Base-by-base conservation (phyloP, 30 jellyfish, hydroid and myxozoan genomes). In the Aurelia aurita region DNA sequence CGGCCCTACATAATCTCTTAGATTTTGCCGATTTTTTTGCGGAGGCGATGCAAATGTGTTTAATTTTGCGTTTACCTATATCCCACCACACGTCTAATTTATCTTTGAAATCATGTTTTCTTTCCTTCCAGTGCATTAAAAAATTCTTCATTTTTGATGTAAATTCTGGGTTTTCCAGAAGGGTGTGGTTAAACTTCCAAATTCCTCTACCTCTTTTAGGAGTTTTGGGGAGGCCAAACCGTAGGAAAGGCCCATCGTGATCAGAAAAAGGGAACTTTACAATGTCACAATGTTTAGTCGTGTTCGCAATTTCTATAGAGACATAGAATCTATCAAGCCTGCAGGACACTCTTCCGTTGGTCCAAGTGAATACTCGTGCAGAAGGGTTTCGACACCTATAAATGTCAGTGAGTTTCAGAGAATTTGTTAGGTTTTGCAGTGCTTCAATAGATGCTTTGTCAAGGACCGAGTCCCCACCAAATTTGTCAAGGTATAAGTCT, bases 71-170 rank as follows among this genome's bases (percentile, higher is more conserved):
- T 39, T 67, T 67, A n/a, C 80, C 80, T 39, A 21, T 25, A 13
- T 67, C 80, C 80, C 67, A 67, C 80, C 80, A 67, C 16, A 20
- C 21, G 18, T n/a, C n/a, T n/a, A n/a, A n/a, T n/a, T n/a, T n/a
- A n/a, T n/a, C n/a, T n/a, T n/a, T n/a, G n/a, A n/a, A n/a, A n/a
- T n/a, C n/a, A n/a, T n/a, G n/a, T n/a, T n/a, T n/a, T n/a, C n/a
- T n/a, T n/a, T n/a, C n/a, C n/a, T n/a, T n/a, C n/a, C n/a, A n/a
- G n/a, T n/a, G n/a, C n/a, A n/a, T n/a, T n/a, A n/a, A n/a, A n/a
- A n/a, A n/a, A n/a, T n/a, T n/a, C n/a, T n/a, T n/a, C n/a, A n/a
- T n/a, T n/a, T n/a, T n/a, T n/a, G n/a, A n/a, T n/a, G n/a, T n/a
- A n/a, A n/a, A n/a, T n/a, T n/a, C n/a, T n/a, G n/a, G n/a, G n/a